A percentile compares a stretch with the other conserved stretches of the same genome.
Conservation (phyloP, 2,888 invertebrate genomes). For the Bibio marci region DNA sequence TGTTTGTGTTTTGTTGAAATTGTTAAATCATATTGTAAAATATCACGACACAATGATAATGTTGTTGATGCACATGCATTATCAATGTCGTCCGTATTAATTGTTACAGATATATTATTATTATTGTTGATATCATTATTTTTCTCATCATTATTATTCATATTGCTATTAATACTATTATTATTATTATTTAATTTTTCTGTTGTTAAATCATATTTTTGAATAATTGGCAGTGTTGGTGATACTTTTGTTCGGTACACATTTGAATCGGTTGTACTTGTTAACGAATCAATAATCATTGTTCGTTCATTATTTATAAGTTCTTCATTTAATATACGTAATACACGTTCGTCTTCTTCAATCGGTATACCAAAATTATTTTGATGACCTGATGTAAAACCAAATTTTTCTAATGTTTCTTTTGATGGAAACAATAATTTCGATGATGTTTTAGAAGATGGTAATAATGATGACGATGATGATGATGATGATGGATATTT, state of each 20-base stretch:
- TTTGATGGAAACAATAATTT: conserved; percentile 7
- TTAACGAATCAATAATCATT: conserved; percentile 5
- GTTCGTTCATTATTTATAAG: conserved; percentile 10
- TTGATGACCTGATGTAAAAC: conserved; percentile 43
- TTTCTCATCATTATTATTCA: no score
- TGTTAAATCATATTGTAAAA: conserved; percentile 48
- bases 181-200: conserved; percentile 20
- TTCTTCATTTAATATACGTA: conserved; percentile 22
- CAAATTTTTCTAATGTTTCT: conserved; percentile 13
- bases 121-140: conserved; percentile 32
- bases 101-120: no score
- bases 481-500: neutral
- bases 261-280: conserved; percentile 32
- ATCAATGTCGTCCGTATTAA: no score
- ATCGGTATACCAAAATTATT: conserved; percentile 43
- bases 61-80: conserved; percentile 24
- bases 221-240: conserved; percentile 40
- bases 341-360: conserved; percentile 37
- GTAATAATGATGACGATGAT: neutral
- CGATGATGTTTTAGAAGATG: neutral
- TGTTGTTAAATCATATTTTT: conserved; percentile 25
- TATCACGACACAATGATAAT: conserved; percentile 36
- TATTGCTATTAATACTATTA: neutral
- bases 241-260: conserved; percentile 38
- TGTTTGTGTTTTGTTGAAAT: conserved; percentile 23